Base-by-base conservation (phyloP, 1,140 invertebrate species). In the Pseudoatta argentina region DNA sequence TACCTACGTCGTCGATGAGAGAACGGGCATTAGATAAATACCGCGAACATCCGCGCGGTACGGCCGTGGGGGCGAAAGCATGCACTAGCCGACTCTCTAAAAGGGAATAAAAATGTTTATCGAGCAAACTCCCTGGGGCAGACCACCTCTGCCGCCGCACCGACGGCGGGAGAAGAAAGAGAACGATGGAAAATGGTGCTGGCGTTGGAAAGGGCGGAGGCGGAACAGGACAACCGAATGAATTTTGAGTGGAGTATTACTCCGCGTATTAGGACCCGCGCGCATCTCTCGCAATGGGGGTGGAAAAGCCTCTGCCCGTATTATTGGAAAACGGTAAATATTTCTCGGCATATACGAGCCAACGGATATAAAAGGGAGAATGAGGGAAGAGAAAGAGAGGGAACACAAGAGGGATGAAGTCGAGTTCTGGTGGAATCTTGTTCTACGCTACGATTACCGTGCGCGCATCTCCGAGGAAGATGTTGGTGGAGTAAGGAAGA, bases 311-410 rank as follows among this genome's bases (percentile, higher is more conserved):
- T 27, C 69, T 53, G 64, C 21, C 66, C 63, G 87, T 82, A 87
- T 89, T 91, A 92, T 92, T 90, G 90, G 90, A 90, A 92, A 92
- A 90, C 88, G 81, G 85, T 90, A 92, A 92, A 91, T 92, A 90
- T 86, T 77, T 82, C 82, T 67, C 59, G 69, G 69, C 85, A 73
- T 88, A 81, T 88, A 91, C 53, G 83, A 79, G 48, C 51, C 72
- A 69, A 63, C 27, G 67, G 59, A 71, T 85, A 76, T 86, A 88
- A 88, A 86, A 67, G 27, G 27, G 39, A 59, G 34, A 2, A 66
- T 7, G 21, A 12, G n/a, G 8, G 7, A 5, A 8, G 16, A 48
- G 14, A 59, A 16, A 34, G 27, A 21, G 34, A 73, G n/a, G 21
- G 30, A 75, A 44, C 5, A 24, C 5, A 61, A 64, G n/a, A 18